Percentiles rank a stretch among this genome's conserved stretches.
Evolutionary conservation across 2,888 invertebrate genomes (phyloP).

Genomic region (Vesta saturnalis): DNA sequence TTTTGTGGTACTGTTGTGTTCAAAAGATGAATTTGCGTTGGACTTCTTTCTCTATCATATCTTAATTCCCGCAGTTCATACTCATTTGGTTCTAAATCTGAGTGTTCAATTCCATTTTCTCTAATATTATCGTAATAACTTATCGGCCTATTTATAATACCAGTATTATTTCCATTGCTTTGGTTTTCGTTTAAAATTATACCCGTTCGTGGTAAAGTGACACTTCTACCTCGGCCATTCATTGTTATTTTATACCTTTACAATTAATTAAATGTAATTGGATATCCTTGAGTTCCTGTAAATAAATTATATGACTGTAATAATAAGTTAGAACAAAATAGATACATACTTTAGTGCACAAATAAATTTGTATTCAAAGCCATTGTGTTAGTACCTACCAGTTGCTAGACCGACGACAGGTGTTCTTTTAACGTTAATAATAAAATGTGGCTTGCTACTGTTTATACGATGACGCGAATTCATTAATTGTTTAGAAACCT

Average conservation of each 20-base stretch:
- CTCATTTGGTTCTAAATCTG: slow-evolving; percentile 18
- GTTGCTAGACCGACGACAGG: too few relatives aligned
- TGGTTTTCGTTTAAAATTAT: slow-evolving; percentile 39
- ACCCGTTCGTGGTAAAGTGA: slow-evolving; percentile 38
- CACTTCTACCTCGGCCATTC: slow-evolving; percentile 28
- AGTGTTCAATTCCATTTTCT: slow-evolving; percentile 37
- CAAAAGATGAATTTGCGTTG: slow-evolving; percentile 66
- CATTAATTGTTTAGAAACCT: too few relatives aligned
- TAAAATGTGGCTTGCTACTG: not conserved
- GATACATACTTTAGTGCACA: too few relatives aligned
- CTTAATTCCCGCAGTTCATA: slow-evolving; percentile 22
- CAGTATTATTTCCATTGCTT: slow-evolving; percentile 52
- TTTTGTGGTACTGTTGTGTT: slow-evolving; percentile 77
- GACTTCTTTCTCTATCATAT: slow-evolving; percentile 48
- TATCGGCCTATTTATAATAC: slow-evolving; percentile 56
- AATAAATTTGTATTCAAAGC: too few relatives aligned
- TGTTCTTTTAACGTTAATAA: not conserved
- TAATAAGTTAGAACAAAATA: too few relatives aligned
- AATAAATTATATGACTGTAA: not conserved
- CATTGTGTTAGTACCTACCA: not conserved
- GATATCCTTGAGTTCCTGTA: not conserved
- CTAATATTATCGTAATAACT: slow-evolving; percentile 63
- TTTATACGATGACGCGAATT: too few relatives aligned
- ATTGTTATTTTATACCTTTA: slow-evolving; percentile 23
- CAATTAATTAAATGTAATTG: not conserved